Conservation (phyloP, 2,113 vertebrate species). For the Dipodomys ordii region DNA sequence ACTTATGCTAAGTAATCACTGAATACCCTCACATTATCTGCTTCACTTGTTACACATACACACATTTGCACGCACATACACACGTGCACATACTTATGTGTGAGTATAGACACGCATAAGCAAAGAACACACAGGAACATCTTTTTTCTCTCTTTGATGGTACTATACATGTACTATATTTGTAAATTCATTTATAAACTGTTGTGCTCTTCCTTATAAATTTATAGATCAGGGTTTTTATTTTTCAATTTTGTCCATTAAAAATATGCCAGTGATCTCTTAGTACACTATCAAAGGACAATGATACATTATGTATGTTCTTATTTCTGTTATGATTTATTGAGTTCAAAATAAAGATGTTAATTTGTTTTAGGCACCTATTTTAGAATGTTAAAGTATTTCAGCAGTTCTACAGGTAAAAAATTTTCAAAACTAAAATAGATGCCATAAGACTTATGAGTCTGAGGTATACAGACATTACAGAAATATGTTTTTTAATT, state of each 20-base stretch:
- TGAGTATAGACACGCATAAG: too few relatives aligned
- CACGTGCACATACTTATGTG: neutral
- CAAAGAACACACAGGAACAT: neutral
- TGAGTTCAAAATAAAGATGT: neutral
- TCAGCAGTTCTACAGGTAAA: neutral
- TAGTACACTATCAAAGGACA: too few relatives aligned
- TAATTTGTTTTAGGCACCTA: neutral
- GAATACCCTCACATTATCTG: too few relatives aligned
- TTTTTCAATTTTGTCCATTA: neutral
- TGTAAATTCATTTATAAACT: slow-evolving; percentile 9
- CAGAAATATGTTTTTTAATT: neutral
- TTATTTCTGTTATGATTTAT: neutral
- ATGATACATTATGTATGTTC: neutral
- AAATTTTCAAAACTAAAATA: neutral
- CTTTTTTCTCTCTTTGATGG: neutral
- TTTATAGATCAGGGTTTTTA: neutral
- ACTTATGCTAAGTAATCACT: neutral
- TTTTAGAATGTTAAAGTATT: neutral
- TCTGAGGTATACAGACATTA: neutral
- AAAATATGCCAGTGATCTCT: neutral
- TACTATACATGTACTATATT: neutral
- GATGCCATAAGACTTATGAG: neutral
- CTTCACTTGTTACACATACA: too few relatives aligned
- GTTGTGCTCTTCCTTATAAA: neutral
- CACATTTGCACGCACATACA: neutral